phyloP scores from a whole-genome alignment of 2,797 vertebrate species.

The Hylomyscus alleni region DNA sequence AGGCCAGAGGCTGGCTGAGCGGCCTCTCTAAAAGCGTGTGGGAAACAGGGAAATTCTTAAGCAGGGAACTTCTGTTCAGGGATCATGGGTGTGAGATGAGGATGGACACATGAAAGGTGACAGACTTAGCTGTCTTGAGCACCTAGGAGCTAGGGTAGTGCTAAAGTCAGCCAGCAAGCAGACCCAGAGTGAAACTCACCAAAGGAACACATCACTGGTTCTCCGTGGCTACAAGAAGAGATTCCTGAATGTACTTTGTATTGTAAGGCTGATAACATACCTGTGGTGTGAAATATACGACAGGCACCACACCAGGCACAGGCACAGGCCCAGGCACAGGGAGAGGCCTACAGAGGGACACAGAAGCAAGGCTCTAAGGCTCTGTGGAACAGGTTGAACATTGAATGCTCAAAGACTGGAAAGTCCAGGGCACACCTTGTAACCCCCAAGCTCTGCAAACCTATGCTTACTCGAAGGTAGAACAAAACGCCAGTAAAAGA shows the following conservation, averaged over 20 bases:
- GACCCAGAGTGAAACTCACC: too few relatives aligned
- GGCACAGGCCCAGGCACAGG: neutral
- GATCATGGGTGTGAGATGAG: neutral
- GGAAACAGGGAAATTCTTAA: neutral
- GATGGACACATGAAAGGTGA: neutral
- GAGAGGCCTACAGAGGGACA: fast-evolving
- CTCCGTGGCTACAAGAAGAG: neutral
- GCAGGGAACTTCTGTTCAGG: neutral
- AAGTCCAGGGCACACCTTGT: neutral
- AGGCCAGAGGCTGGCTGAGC: neutral
- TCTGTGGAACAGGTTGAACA: neutral
- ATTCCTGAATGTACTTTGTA: fast-evolving
- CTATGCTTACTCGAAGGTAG: too few relatives aligned
- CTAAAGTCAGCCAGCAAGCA: neutral
- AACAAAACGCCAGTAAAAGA: neutral
- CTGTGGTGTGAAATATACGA: fast-evolving
- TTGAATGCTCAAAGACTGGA: neutral
- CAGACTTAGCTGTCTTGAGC: neutral
- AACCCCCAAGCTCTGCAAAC: neutral
- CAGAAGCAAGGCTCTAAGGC: neutral
- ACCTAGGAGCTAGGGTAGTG: neutral
- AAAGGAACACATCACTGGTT: fast-evolving
- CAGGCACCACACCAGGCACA: fast-evolving
- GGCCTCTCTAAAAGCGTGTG: neutral
- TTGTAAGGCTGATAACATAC: fast-evolving